phyloP scores from a whole-genome alignment of 2,888 invertebrate genomes.

The Coenonympha arcania region DNA sequence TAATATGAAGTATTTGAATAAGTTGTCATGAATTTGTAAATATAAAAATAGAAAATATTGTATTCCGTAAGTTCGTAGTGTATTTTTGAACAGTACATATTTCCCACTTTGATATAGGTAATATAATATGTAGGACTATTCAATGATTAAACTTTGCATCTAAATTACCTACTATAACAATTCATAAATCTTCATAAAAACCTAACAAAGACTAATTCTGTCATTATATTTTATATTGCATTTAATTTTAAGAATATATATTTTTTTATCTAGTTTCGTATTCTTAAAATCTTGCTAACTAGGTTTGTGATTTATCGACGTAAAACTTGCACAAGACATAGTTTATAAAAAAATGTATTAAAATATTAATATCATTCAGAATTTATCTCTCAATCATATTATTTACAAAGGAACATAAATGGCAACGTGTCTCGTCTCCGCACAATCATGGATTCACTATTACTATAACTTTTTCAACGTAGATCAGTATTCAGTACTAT shows the following conservation, averaged over 20 bases:
- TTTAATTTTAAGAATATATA: slow-evolving; percentile 37
- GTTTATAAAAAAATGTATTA: slow-evolving; percentile 62
- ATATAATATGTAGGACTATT: neutral
- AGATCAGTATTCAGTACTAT: slow-evolving; percentile 51
- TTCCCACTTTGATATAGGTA: slow-evolving; percentile 1
- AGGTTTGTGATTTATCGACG: slow-evolving; percentile 49
- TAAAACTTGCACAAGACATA: slow-evolving; percentile 49
- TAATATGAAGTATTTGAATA: slow-evolving; percentile 20
- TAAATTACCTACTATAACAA: slow-evolving; percentile 33
- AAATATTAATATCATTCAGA: slow-evolving; percentile 69
- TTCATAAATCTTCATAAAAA: slow-evolving; percentile 38
- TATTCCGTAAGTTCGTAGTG: slow-evolving; percentile 52
- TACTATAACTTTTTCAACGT: slow-evolving; percentile 49
- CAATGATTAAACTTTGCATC: slow-evolving; percentile 9
- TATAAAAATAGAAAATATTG: slow-evolving; percentile 42
- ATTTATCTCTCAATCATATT: slow-evolving; percentile 56
- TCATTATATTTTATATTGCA: slow-evolving; percentile 35
- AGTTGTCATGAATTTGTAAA: slow-evolving; percentile 46
- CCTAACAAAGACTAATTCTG: slow-evolving; percentile 40
- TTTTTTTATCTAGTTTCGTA: slow-evolving; percentile 46
- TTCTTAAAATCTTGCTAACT: slow-evolving; percentile 46
- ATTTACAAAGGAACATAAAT: slow-evolving; percentile 41
- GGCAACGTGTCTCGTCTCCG: slow-evolving; percentile 26
- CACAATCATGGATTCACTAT: slow-evolving; percentile 32
- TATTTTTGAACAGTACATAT: slow-evolving; percentile 30